Conservation (phyloP, 2,797 vertebrate genomes). For the Hydrolagus colliei region DNA sequence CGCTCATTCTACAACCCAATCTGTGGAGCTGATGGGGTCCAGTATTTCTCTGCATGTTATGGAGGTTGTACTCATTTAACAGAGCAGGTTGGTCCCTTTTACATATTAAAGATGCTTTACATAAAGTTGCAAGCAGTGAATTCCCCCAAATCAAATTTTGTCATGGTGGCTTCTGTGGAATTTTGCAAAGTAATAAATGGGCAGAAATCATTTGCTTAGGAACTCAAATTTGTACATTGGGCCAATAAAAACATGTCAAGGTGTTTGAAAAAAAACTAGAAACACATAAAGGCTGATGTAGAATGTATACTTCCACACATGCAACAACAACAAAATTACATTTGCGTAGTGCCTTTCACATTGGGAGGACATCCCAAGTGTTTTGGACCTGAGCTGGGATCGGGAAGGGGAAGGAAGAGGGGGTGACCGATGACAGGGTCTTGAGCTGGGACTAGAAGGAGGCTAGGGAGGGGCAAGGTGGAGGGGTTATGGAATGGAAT, state of each 20-base stretch:
- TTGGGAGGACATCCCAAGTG: no score
- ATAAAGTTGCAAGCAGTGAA: neutral
- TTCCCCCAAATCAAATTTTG: neutral
- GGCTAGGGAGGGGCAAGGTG: no score
- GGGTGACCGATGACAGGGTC: no score
- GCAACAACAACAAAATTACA: no score
- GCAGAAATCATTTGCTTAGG: neutral
- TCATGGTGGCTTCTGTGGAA: neutral
- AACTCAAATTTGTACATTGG: neutral
- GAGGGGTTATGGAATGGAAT: no score
- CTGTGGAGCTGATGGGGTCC: conserved; percentile 58
- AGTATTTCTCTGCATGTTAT: conserved; percentile 68
- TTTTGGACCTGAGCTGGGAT: no score
- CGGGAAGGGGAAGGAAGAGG: no score
- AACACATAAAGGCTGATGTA: neutral
- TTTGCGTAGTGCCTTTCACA: no score
- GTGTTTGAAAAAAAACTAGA: neutral
- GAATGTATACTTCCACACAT: neutral
- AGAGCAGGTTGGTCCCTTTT: neutral
- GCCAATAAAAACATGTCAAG: neutral
- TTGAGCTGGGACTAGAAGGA: no score
- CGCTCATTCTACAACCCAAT: conserved; percentile 56
- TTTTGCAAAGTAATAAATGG: neutral
- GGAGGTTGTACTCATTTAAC: conserved; percentile 52
- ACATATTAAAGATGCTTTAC: neutral